phyloP scores from a whole-genome alignment of 2,888 invertebrate species.

The Pristionchus maxplancki region DNA sequence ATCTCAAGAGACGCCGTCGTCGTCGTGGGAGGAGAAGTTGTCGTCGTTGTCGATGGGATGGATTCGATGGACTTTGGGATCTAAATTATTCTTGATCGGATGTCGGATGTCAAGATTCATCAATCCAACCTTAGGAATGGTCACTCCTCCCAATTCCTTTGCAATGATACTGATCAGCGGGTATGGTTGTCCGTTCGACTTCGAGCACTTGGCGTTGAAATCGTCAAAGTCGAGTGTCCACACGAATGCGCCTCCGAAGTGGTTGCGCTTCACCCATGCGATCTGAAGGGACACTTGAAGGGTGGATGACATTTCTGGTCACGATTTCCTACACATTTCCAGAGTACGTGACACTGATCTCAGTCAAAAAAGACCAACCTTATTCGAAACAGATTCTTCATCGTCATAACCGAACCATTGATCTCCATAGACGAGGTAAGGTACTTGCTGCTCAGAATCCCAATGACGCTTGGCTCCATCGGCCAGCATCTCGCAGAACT shows the following conservation, averaged over 20 bases:
- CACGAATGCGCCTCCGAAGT: conserved; percentile 77
- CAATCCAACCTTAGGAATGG: conserved; percentile 58
- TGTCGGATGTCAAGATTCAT: too few species aligned
- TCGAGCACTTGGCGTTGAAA: conserved; percentile 75
- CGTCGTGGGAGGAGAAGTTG: conserved; percentile 53
- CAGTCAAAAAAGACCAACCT: conserved; percentile 80
- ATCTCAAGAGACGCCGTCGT: conserved; percentile 3
- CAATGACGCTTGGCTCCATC: conserved; percentile 88
- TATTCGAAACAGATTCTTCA: conserved; percentile 87
- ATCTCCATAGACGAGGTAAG: conserved; percentile 85
- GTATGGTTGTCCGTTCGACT: conserved; percentile 69
- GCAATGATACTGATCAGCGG: conserved; percentile 75
- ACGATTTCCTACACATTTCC: too few species aligned
- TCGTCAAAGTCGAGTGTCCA: conserved; percentile 78
- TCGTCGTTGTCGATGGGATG: conserved; percentile 55
- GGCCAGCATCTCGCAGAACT: conserved; percentile 89
- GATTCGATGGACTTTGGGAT: conserved; percentile 30
- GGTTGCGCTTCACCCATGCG: conserved; percentile 71
- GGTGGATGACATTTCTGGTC: background rate
- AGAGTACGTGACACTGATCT: background rate
- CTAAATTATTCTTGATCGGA: background rate
- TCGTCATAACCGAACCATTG: conserved; percentile 97
- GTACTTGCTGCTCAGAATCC: conserved; percentile 85
- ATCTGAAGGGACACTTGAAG: conserved; percentile 58
- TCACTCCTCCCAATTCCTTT: conserved; percentile 69